A percentile compares a stretch with the other conserved stretches of the same genome.
These are phyloP conservation scores for Polyommatus iphigenia DNA, from an alignment of 2,888 invertebrate genomes.

Conservation along the genomic window DNA sequence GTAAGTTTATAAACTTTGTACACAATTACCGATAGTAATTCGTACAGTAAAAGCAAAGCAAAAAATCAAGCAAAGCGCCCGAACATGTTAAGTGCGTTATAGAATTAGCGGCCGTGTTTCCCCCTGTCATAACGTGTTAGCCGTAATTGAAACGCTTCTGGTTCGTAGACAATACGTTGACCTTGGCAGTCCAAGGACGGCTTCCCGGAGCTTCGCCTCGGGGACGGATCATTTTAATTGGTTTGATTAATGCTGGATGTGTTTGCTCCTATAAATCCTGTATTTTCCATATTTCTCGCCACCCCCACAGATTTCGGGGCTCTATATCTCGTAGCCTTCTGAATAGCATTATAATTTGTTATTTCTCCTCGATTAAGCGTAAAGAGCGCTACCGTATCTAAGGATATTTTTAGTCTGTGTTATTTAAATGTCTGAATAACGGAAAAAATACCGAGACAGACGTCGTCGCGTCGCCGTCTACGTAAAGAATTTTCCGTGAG, in stretches of 20 bases:
- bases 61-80: neutral
- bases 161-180: slow-evolving; percentile 12
- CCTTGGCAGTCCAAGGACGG: slow-evolving; percentile 9
- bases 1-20: slow-evolving; percentile 4
- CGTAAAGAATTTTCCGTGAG: neutral
- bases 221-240: neutral
- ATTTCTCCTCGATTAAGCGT: neutral
- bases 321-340: neutral
- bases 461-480: neutral
- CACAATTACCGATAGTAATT: neutral
- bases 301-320: neutral
- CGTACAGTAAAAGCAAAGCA: neutral
- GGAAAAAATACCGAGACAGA: neutral
- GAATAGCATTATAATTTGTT: neutral
- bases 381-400: neutral
- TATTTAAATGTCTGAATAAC: neutral
- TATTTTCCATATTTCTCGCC: neutral
- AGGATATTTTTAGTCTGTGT: neutral
- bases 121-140: neutral
- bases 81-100: neutral
- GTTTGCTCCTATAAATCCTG: neutral
- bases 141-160: slow-evolving; percentile 12
- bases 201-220: neutral
- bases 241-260: neutral
- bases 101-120: neutral